A percentile compares a stretch with the other conserved stretches of the same genome.
Evolutionary conservation across 1,140 invertebrate species (phyloP).

Genomic region (Aradophagus sp.): DNA sequence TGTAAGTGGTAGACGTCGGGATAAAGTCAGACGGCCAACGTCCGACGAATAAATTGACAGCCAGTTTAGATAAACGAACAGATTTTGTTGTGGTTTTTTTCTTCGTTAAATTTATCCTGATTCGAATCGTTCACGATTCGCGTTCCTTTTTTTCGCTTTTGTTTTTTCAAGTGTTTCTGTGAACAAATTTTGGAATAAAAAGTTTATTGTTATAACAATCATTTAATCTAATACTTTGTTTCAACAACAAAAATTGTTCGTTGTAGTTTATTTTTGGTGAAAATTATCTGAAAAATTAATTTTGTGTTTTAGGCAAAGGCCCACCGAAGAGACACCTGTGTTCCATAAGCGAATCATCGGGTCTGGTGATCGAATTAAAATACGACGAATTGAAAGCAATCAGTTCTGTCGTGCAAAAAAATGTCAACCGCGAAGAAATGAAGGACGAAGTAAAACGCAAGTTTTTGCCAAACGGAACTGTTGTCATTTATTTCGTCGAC

Average conservation of each 20-base stretch:
- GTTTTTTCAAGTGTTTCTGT: neutral
- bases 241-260: too few relatives aligned
- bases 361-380: slow-evolving; percentile 73
- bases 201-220: too few relatives aligned
- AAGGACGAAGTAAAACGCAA: slow-evolving; percentile 60
- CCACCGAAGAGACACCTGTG: slow-evolving; percentile 53
- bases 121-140: too few relatives aligned
- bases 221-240: too few relatives aligned
- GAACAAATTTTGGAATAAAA: neutral
- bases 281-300: neutral
- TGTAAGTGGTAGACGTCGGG: slow-evolving; percentile 22
- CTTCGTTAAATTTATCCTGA: too few relatives aligned
- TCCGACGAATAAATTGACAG: neutral
- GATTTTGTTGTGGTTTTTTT: slow-evolving; percentile 1
- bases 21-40: slow-evolving; percentile 1
- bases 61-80: neutral
- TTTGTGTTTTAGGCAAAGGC: slow-evolving; percentile 1
- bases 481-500: slow-evolving; percentile 61
- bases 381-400: slow-evolving; percentile 54
- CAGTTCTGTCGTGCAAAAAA: slow-evolving; percentile 13
- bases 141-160: too few relatives aligned
- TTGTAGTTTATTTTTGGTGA: neutral
- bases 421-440: slow-evolving; percentile 12
- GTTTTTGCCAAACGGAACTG: slow-evolving; percentile 64
- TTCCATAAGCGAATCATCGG: slow-evolving; percentile 74